Percentiles rank a stretch among this genome's conserved stretches.
phyloP scores from a whole-genome alignment of 2,888 invertebrate species.

The Calephelis perditalis region DNA sequence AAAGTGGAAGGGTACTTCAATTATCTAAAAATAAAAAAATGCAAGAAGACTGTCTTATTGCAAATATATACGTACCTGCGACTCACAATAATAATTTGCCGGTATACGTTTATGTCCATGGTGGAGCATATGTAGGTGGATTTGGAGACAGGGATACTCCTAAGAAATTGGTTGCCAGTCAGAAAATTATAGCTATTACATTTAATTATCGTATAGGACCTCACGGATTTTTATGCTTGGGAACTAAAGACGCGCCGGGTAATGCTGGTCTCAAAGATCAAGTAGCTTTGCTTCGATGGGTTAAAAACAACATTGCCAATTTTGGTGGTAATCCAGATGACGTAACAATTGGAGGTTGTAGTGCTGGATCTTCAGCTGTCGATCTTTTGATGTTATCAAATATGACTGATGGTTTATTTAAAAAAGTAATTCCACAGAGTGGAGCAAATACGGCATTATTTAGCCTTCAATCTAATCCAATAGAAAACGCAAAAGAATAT shows the following conservation, averaged over 20 bases:
- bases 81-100: slow-evolving; percentile 32
- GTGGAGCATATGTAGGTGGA: slow-evolving; percentile 54
- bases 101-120: slow-evolving; percentile 57
- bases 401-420: slow-evolving; percentile 38
- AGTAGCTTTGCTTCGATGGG: slow-evolving; percentile 38
- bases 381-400: no score
- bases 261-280: slow-evolving; percentile 59
- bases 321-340: no score
- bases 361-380: slow-evolving; percentile 44
- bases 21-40: background rate
- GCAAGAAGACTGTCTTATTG: slow-evolving; percentile 33
- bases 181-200: slow-evolving; percentile 42
- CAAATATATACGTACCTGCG: slow-evolving; percentile 27
- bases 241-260: slow-evolving; percentile 39
- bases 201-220: slow-evolving; percentile 44
- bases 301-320: no score
- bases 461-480: slow-evolving; percentile 40
- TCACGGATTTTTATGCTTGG: no score
- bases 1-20: slow-evolving; percentile 19
- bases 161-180: slow-evolving; percentile 18
- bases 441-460: slow-evolving; percentile 38
- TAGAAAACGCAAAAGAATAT: slow-evolving; percentile 41
- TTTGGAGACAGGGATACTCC: slow-evolving; percentile 34
- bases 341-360: slow-evolving; percentile 41
- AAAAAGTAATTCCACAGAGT: slow-evolving; percentile 48